Evolutionary conservation across 2,113 vertebrate genomes (phyloP), one percentile per base, ranked within the genome.

Genomic region (Propithecus coquereli): DNA sequence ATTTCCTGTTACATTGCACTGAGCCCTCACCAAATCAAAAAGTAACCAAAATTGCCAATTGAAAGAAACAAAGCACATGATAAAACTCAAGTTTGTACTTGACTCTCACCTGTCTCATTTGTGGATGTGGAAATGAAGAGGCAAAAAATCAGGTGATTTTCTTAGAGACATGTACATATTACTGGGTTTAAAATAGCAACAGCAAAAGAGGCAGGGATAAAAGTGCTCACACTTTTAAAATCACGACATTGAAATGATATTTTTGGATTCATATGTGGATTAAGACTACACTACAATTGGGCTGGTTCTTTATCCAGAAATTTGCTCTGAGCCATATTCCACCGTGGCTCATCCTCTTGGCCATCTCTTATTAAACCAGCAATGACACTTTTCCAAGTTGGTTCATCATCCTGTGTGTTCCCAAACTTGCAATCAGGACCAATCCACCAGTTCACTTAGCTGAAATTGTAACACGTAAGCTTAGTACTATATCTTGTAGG

Each of bases 121-220:
- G 16, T 50, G 13, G 6, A 47, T 61, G 6, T 83, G 2, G 10
- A 80, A 87, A 84, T 57, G 6, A 50, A 76, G 18, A 43, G 25
- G 12, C 1, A 17, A 76, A 68, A 81, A 71, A 2, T 37, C 20
- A 59, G 27, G 3, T 13, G 5, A 1, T 12, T 85, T 74, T 54
- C n/a, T 59, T 76, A 18, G 25, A 32, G 4, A n/a, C 30, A 1
- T 0, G 0, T 52, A 45, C 6, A 14, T 9, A 37, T 50, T 30
- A 6, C 17, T 80, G 6, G 54, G 2, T 32, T 73, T 6, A 63
- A 82, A 16, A 18, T 0, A 66, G 23, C 23, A 23, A 73, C 12
- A 86, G 0, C 5, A 54, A 54, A 65, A 3, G 23, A 25, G 5
- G 2, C 2, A 66, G 10, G 30, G 4, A 73, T 22, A 37, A 92